phyloP scores from a whole-genome alignment of 2,888 invertebrate genomes.

The Tetragnatha montana region DNA sequence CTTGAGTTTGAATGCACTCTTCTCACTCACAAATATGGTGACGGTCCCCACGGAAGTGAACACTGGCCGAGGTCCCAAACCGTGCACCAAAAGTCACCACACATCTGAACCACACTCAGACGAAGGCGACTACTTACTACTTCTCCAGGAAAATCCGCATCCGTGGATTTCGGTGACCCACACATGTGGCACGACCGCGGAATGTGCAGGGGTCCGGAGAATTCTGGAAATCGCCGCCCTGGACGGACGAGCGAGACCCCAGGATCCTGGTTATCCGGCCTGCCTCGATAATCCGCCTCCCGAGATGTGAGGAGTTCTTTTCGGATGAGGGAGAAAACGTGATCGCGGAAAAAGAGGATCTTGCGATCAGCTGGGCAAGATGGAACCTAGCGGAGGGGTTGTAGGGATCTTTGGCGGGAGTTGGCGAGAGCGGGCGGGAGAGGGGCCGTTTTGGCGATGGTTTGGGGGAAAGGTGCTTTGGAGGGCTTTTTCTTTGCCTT shows the following conservation, averaged over 20 bases:
- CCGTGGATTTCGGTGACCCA: no score
- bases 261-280: neutral
- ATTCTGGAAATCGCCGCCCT: neutral
- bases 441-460: neutral
- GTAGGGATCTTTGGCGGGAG: slow-evolving; percentile 26
- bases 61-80: no score
- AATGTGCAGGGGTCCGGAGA: slow-evolving; percentile 2
- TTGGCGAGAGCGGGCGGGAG: neutral
- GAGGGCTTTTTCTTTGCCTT: neutral
- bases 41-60: no score
- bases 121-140: no score
- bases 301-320: neutral
- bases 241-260: neutral
- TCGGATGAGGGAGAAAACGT: slow-evolving; percentile 25
- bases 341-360: slow-evolving; percentile 31
- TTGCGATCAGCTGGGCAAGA: slow-evolving; percentile 65
- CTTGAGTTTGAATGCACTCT: no score
- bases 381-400: slow-evolving; percentile 62
- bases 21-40: no score
- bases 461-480: neutral
- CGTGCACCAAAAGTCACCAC: no score
- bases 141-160: no score
- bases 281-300: neutral
- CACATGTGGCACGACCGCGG: neutral
- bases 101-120: no score